Evolutionary conservation across 1,140 invertebrate species (phyloP).

Genomic region (Centruroides vittatus): DNA sequence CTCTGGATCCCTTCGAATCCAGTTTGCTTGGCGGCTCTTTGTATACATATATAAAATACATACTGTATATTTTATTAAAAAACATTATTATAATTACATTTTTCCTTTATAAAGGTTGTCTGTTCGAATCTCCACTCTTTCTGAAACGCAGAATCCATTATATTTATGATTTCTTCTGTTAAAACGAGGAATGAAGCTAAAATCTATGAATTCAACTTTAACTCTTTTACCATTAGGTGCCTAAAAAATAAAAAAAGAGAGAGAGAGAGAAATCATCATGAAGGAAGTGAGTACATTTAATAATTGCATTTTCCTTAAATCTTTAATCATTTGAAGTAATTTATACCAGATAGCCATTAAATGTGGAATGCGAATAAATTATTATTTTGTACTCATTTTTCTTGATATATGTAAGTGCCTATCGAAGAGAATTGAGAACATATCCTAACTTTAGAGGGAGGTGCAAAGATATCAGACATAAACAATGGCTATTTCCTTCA

Average conservation of each 20-base stretch:
- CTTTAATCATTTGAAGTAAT: not conserved
- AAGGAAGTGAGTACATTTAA: too few species aligned
- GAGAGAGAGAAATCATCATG: too few species aligned
- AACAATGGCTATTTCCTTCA: not conserved
- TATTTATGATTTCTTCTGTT: not conserved
- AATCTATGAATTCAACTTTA: constrained; percentile 11
- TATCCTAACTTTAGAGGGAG: not conserved
- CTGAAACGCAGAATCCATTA: constrained; percentile 1
- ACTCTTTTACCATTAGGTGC: constrained; percentile 12
- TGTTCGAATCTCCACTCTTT: constrained; percentile 12
- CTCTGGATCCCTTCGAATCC: too few species aligned
- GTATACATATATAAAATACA: too few species aligned
- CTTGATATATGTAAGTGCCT: not conserved
- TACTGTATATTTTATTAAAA: too few species aligned
- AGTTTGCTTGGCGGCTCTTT: too few species aligned
- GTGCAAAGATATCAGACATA: not conserved
- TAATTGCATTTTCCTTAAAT: too few species aligned
- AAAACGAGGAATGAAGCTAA: constrained; percentile 9
- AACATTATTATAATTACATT: constrained; percentile 5
- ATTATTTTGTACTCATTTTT: not conserved
- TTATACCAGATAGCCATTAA: not conserved
- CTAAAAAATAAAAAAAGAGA: not conserved
- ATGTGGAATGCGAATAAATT: not conserved
- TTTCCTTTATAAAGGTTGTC: constrained; percentile 7
- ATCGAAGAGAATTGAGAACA: not conserved